These are phyloP conservation scores for Equus quagga DNA, from an alignment of 2,113 vertebrate species.

Conservation along the genomic window DNA sequence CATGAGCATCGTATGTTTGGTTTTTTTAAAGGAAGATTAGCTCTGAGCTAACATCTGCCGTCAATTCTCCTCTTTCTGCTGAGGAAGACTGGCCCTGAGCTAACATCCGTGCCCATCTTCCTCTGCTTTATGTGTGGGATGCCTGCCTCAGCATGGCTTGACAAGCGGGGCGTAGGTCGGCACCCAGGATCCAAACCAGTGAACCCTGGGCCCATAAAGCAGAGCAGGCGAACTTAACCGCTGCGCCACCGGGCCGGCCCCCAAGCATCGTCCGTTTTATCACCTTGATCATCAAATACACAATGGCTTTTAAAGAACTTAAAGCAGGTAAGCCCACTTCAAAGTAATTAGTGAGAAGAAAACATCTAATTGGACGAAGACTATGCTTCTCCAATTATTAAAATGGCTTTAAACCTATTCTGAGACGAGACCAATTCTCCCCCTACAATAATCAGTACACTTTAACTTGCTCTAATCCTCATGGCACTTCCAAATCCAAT, in stretches of 20 bases:
- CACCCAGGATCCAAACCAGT: no score
- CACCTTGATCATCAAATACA: not conserved
- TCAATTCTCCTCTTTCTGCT: no score
- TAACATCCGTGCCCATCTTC: no score
- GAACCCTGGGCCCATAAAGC: no score
- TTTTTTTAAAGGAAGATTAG: no score
- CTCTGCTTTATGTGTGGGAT: no score
- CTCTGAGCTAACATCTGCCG: no score
- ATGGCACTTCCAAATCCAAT: not conserved
- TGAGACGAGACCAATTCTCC: not conserved
- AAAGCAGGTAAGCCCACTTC: not conserved
- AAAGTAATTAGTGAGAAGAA: not conserved
- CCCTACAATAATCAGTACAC: not conserved
- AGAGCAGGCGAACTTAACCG: no score
- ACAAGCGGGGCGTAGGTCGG: no score
- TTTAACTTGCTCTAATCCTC: conserved; percentile 9
- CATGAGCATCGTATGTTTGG: not conserved
- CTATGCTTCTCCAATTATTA: conserved; percentile 17
- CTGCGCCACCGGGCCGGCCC: no score
- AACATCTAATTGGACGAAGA: not conserved
- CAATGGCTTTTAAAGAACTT: not conserved
- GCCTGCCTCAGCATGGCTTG: no score
- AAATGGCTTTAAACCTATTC: not conserved
- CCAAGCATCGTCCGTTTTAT: not conserved
- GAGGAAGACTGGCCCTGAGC: no score